Conservation (phyloP, 64 coral and sea anemone genomes). For the Trachythela sp. region DNA sequence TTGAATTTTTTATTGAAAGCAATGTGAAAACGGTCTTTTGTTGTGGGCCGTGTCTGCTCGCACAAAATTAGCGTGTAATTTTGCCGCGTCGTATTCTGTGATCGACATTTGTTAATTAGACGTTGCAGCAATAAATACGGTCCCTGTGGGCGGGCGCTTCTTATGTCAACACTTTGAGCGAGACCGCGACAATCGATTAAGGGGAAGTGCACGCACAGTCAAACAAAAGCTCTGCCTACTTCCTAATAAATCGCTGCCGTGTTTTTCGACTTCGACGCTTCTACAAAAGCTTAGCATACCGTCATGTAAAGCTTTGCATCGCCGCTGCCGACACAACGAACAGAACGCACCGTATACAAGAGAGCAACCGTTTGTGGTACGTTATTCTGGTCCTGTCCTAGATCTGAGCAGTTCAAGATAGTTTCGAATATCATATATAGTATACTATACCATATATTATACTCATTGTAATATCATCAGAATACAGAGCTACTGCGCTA, state of each 20-base stretch:
- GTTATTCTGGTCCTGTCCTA: no score
- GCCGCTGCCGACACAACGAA: neutral
- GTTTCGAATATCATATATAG: no score
- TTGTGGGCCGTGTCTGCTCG: slow-evolving; percentile 21
- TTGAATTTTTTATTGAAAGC: neutral
- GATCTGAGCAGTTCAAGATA: no score
- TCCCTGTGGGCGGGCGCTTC: slow-evolving; percentile 5
- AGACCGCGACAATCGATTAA: slow-evolving; percentile 20
- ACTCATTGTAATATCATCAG: no score
- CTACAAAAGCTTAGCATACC: neutral
- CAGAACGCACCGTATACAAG: neutral
- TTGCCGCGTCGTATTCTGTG: neutral
- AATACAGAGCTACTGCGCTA: no score
- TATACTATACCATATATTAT: no score
- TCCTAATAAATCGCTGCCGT: neutral
- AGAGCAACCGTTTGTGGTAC: neutral
- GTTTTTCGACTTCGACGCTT: neutral
- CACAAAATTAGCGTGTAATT: slow-evolving; percentile 24
- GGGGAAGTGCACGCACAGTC: slow-evolving; percentile 20
- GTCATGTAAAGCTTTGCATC: neutral
- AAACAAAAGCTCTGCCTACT: slow-evolving; percentile 20
- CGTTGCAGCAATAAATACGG: slow-evolving; percentile 13
- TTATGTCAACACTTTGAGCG: slow-evolving; percentile 16
- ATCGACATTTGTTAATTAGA: slow-evolving; percentile 23
- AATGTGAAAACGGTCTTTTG: neutral